Percentiles rank a stretch among this genome's conserved stretches.
These are phyloP conservation scores for Noctua fimbriata DNA, from an alignment of 2,888 invertebrate species.

Conservation along the genomic window DNA sequence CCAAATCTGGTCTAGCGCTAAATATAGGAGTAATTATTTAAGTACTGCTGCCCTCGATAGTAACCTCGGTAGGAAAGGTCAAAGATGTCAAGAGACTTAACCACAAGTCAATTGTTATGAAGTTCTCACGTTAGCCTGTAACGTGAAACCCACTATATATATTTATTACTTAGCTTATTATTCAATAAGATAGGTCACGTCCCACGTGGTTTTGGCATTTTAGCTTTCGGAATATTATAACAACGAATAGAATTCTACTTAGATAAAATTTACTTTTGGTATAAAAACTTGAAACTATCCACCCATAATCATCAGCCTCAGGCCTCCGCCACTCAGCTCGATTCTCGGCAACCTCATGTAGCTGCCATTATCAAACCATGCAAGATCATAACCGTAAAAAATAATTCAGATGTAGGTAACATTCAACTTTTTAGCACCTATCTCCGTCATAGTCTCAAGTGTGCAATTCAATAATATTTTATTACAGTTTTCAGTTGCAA, in stretches of 20 bases:
- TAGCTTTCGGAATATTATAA: background rate
- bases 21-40: conserved; percentile 21
- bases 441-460: background rate
- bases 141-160: background rate
- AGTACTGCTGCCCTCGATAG: conserved; percentile 6
- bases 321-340: background rate
- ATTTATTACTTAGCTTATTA: background rate
- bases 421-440: conserved; percentile 5
- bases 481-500: conserved; percentile 33
- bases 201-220: background rate
- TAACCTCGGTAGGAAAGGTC: conserved; percentile 6
- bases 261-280: too few species aligned
- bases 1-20: conserved; percentile 23
- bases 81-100: conserved; percentile 10
- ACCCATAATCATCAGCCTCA: background rate
- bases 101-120: conserved; percentile 47
- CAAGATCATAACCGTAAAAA: background rate
- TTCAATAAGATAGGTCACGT: conserved; percentile 2
- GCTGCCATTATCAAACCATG: background rate
- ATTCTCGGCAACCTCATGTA: background rate
- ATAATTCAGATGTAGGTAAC: background rate
- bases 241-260: background rate
- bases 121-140: conserved; percentile 22
- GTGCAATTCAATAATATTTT: conserved; percentile 41
- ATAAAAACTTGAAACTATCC: background rate